Conservation (phyloP, 2,888 invertebrate species). For the Carterocephalus palaemon region DNA sequence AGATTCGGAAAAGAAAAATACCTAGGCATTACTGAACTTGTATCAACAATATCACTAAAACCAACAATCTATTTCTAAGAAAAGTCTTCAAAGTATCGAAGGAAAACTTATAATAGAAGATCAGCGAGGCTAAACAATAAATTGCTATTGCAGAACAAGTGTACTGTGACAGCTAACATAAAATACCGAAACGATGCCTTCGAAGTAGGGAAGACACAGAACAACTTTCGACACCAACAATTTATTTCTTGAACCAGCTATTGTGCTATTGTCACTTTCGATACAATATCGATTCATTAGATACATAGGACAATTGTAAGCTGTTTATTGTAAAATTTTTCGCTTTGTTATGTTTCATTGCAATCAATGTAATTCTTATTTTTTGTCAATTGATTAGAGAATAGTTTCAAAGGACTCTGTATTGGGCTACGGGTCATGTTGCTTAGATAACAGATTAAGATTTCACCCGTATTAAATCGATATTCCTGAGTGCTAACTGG, state of each 20-base stretch:
- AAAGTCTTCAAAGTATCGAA: constrained; percentile 5
- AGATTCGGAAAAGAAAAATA: too few relatives aligned
- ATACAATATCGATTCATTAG: constrained; percentile 11
- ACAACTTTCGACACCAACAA: constrained; percentile 14
- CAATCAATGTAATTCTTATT: too few relatives aligned
- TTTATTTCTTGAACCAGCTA: constrained; percentile 14
- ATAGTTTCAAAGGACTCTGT: too few relatives aligned
- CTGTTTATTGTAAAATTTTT: too few relatives aligned
- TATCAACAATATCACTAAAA: too few relatives aligned
- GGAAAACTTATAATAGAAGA: constrained; percentile 2
- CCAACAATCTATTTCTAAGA: not conserved
- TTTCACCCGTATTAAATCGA: too few relatives aligned
- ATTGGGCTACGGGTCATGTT: too few relatives aligned
- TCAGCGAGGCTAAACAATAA: constrained; percentile 5
- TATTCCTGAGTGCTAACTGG: too few relatives aligned
- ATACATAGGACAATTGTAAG: not conserved
- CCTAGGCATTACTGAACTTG: too few relatives aligned
- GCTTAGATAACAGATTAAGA: too few relatives aligned
- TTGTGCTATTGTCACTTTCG: constrained; percentile 16
- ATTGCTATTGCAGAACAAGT: constrained; percentile 14
- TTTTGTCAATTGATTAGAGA: too few relatives aligned
- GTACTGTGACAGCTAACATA: constrained; percentile 9
- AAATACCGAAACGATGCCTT: constrained; percentile 1
- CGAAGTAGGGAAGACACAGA: constrained; percentile 6
- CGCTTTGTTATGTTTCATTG: too few relatives aligned